Evolutionary conservation across 2,797 vertebrate genomes (phyloP), one percentile per base, ranked within the genome.

Genomic region (Aplochiton taeniatus): DNA sequence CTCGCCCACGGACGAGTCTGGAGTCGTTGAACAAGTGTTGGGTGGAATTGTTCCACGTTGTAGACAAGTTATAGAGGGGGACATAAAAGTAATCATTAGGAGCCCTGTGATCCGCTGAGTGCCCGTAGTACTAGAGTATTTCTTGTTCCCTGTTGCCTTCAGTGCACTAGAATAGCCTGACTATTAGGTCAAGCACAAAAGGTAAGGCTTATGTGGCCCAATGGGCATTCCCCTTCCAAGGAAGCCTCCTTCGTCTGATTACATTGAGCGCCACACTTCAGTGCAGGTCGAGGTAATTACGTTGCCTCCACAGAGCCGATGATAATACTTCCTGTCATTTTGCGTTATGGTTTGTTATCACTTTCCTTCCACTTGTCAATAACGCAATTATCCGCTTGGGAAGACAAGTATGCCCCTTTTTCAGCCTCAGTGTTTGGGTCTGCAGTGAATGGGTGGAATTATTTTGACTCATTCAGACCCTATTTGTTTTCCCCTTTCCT

Each of bases 241-340:
- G 58, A 47, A 65, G 59, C 10, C 53, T 73, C 42, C 47, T 66
- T 61, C 52, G 18, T 77, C 47, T 61, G 58, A 43, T 0, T 47
- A 63, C 55, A 54, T 53, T 59, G 71, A 76, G 44, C 63, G 43
- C 0, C 14, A 0, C 43, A 1, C 58, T 63, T 57, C 7, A 61
- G 46, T 16, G 14, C 41, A 10, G 56, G 43, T 41, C 43, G 67
- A 60, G 60, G 73, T 58, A 66, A 70, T 75, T 68, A 68, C 45
- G 48, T 45, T 10, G 14, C 54, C 48, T 66, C 47, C 65, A 50
- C 55, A 48, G 61, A 63, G 63, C 66, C 11, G 54, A 43, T 8
- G 50, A 49, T 60, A 18, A 62, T 61, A 53, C 42, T 55, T 66
- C 55, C 61, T 49, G 62, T 31, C 9, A 11, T 8, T 18, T 45